phyloP scores from a whole-genome alignment of 2,797 vertebrate species.

The Lacerta bilineata region DNA sequence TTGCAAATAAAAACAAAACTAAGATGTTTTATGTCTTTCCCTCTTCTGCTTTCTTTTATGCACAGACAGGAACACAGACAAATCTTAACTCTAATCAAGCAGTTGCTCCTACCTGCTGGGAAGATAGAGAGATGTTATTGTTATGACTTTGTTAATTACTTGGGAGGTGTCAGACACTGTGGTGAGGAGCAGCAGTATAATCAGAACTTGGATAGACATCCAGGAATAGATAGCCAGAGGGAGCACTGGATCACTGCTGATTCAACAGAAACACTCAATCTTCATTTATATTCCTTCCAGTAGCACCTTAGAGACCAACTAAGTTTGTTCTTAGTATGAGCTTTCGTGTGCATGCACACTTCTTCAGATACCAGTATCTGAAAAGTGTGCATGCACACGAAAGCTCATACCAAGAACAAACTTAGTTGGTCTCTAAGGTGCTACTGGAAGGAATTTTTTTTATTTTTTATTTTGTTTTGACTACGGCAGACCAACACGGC shows the following conservation, averaged over 20 bases:
- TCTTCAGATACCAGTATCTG: too few relatives aligned
- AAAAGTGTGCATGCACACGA: too few relatives aligned
- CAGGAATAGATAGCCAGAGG: slow-evolving; percentile 37
- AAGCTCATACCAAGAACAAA: too few relatives aligned
- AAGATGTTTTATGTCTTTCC: neutral
- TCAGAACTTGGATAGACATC: slow-evolving; percentile 27
- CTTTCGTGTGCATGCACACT: too few relatives aligned
- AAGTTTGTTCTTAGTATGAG: too few relatives aligned
- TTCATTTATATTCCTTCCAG: neutral
- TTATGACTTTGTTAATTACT: slow-evolving; percentile 45
- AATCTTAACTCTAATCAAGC: slow-evolving; percentile 39
- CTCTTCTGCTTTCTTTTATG: slow-evolving; percentile 30
- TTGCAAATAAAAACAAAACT: slow-evolving; percentile 48
- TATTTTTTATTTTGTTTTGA: too few relatives aligned
- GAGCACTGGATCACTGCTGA: neutral
- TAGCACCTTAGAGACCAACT: too few relatives aligned
- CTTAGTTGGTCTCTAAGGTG: too few relatives aligned
- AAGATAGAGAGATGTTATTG: slow-evolving; percentile 30
- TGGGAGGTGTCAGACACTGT: slow-evolving; percentile 39
- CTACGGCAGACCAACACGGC: too few relatives aligned
- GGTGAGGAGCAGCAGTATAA: slow-evolving; percentile 23
- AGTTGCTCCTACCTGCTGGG: slow-evolving; percentile 31
- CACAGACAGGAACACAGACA: slow-evolving; percentile 24
- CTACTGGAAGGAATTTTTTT: too few relatives aligned
- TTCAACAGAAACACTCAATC: slow-evolving; percentile 21